A percentile compares a stretch with the other conserved stretches of the same genome.
Evolutionary conservation across 2,113 vertebrate species (phyloP).

Genomic region (Ovis aries): DNA sequence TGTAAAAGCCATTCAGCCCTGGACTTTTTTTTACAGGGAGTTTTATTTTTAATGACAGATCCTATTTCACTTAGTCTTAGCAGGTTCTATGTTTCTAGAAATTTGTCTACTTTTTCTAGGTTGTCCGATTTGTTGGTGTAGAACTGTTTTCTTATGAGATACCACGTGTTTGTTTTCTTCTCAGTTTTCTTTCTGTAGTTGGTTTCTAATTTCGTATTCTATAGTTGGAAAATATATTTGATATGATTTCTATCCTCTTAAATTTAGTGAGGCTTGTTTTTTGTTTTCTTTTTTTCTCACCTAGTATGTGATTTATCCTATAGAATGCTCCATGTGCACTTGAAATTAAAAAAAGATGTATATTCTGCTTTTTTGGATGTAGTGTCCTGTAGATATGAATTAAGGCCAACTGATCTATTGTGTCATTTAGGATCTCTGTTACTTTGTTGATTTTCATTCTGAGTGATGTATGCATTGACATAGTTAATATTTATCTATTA

Average conservation of each 20-base stretch:
- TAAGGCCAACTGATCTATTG: background rate
- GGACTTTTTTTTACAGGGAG: background rate
- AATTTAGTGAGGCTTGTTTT: background rate
- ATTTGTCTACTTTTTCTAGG: background rate
- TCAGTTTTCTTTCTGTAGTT: background rate
- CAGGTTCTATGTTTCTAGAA: background rate
- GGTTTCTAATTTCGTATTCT: background rate
- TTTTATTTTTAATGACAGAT: background rate
- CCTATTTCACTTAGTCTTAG: background rate
- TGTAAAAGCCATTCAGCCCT: background rate
- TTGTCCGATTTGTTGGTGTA: background rate
- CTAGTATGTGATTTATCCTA: background rate
- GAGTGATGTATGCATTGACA: background rate
- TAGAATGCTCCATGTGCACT: background rate
- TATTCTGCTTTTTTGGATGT: background rate
- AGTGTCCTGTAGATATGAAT: background rate
- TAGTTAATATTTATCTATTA: background rate
- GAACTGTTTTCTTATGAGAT: background rate
- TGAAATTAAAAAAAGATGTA: background rate
- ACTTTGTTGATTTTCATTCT: background rate
- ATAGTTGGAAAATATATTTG: background rate
- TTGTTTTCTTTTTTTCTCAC: background rate
- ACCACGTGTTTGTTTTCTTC: background rate
- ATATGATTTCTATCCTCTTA: background rate
- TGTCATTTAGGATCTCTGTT: background rate